These are phyloP conservation scores for Eurystomus gularis DNA, from an alignment of 2,113 vertebrate genomes.

Conservation along the genomic window DNA sequence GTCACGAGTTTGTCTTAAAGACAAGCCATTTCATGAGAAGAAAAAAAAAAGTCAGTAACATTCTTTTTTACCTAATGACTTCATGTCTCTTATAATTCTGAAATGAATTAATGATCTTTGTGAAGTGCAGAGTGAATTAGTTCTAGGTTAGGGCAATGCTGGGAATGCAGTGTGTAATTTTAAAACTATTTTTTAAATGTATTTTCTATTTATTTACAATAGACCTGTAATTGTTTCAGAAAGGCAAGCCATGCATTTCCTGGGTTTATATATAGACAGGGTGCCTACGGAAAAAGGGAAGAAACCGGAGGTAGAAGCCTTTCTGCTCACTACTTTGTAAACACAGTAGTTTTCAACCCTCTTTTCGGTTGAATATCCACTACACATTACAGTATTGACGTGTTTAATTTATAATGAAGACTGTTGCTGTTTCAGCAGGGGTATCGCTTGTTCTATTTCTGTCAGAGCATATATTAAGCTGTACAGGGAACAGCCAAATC, in stretches of 20 bases:
- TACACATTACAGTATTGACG: neutral
- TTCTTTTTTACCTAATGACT: neutral
- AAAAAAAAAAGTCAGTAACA: neutral
- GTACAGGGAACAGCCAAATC: neutral
- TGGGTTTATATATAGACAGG: neutral
- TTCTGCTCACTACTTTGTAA: neutral
- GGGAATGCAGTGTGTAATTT: neutral
- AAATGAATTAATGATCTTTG: neutral
- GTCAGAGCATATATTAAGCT: neutral
- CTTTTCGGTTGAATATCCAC: neutral
- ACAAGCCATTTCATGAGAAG: neutral
- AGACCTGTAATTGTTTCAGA: neutral
- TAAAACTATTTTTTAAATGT: neutral
- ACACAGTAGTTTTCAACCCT: neutral
- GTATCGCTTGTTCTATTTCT: constrained; percentile 16
- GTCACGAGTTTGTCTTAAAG: neutral
- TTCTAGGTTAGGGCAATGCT: neutral
- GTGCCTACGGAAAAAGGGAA: neutral
- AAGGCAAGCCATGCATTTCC: neutral
- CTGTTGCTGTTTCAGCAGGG: constrained; percentile 27
- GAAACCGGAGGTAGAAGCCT: neutral
- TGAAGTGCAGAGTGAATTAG: neutral
- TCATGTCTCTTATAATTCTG: neutral
- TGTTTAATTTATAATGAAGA: constrained; percentile 48
- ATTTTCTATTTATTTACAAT: neutral